Percentiles rank a stretch among this genome's conserved stretches.
Conservation (phyloP, 2,797 vertebrate genomes). For the Neosilurus mollespiculum region DNA sequence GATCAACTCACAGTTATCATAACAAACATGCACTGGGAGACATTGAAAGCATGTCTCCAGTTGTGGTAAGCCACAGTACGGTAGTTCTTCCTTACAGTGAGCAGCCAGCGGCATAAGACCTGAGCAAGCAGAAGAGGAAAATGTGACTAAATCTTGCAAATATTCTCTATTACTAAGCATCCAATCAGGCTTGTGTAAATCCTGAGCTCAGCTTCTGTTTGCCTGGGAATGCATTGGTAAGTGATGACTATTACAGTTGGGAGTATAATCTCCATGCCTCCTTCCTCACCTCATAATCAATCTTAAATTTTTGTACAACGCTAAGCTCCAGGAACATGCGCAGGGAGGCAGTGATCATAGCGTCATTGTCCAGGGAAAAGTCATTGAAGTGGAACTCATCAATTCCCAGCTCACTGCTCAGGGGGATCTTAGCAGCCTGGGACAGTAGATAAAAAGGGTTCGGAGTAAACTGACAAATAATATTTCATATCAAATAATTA, state of each 20-base stretch:
- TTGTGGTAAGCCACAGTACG: conserved; percentile 80
- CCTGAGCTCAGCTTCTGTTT: conserved; percentile 7
- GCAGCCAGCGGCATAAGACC: conserved; percentile 80
- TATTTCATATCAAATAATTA: conserved; percentile 26
- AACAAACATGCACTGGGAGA: conserved; percentile 80
- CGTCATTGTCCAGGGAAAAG: conserved; percentile 80
- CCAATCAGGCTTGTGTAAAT: not conserved
- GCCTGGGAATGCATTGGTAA: conserved; percentile 28
- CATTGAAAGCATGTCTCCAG: conserved; percentile 81
- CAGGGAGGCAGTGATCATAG: conserved; percentile 80
- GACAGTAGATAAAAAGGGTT: conserved; percentile 46
- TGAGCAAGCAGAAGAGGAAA: conserved; percentile 43
- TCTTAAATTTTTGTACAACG: conserved; percentile 80
- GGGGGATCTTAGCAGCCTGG: conserved; percentile 80
- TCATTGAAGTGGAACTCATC: conserved; percentile 81
- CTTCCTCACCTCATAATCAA: conserved; percentile 77
- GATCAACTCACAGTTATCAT: conserved; percentile 75
- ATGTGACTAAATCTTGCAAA: not conserved
- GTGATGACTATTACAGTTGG: conserved; percentile 18
- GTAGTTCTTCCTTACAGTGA: conserved; percentile 82
- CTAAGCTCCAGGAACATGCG: conserved; percentile 80
- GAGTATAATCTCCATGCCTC: not conserved
- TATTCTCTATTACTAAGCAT: not conserved
- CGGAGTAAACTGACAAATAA: conserved; percentile 16
- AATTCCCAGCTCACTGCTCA: conserved; percentile 76